Base-by-base conservation (phyloP, 2,888 invertebrate genomes). In the Melieria picta region DNA sequence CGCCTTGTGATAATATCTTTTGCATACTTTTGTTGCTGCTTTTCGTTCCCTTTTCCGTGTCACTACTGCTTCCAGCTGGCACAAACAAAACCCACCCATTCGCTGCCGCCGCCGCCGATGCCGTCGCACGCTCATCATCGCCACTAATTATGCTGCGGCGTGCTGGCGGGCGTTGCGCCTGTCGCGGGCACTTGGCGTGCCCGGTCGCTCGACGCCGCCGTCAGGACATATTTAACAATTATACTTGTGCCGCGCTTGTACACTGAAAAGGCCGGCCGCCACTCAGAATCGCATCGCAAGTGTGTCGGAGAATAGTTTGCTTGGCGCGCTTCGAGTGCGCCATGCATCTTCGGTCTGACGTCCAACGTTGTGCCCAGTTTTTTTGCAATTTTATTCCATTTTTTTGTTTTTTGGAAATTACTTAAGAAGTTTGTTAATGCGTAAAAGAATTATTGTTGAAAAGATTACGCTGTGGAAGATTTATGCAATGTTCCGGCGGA, bases 401-500 rank as follows among this genome's bases (percentile, higher is more conserved):
- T 30, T 30, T 30, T 30, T 30, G 30, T 30, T 30, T 30, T 30
- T 30, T 30, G 30, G 30, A 30, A 30, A 30, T 30, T 30, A 30
- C 30, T 30, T 70, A 60, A 61, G 74, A 75, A 72, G 69, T 75
- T 76, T 74, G 66, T 72, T 74, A 68, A 72, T 72, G 71, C 72
- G 72, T 72, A 69, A 71, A 72, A 75, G 75, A 75, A 76, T 76
- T 76, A 76, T 76, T 74, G 72, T 65, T 73, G 61, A 62, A 48
- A n/a, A 75, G 72, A 76, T 75, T 75, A 69, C 46, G 46, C 7
- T 50, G 30, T 30, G 30, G 50, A 67, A 64, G 55, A 66, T 73
- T 73, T 73, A 72, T 72, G 57, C 71, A 64, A 58, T 56, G 67
- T 72, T 71, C 69, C 16, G 52, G 58, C 11, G 62, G 11, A 42